Evolutionary conservation across 2,888 invertebrate species (phyloP).

Genomic region (Leptinotarsa haldemani): DNA sequence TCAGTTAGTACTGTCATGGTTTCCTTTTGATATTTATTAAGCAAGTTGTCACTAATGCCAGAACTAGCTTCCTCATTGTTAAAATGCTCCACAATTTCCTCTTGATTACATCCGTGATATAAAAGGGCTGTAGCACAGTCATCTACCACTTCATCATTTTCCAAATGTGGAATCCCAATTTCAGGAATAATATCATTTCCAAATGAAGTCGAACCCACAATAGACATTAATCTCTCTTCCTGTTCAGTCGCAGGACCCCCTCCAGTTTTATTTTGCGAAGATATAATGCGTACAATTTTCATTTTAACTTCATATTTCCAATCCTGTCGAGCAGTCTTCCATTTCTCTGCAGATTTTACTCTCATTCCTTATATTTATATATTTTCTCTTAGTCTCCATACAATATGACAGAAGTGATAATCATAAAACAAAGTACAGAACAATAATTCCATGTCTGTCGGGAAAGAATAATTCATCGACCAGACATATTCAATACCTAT

Average conservation of each 20-base stretch:
- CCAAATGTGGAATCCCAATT: too few relatives aligned
- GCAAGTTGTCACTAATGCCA: too few relatives aligned
- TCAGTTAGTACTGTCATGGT: conserved; percentile 1
- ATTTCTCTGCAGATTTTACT: conserved; percentile 30
- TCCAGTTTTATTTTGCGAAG: conserved; percentile 17
- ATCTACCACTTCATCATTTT: too few relatives aligned
- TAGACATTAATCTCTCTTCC: conserved; percentile 24
- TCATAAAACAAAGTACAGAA: too few relatives aligned
- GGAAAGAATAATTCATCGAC: too few relatives aligned
- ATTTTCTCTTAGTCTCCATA: too few relatives aligned
- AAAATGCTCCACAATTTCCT: background rate
- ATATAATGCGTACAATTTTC: conserved; percentile 26
- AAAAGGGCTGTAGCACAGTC: too few relatives aligned
- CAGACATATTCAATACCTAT: too few relatives aligned
- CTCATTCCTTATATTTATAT: background rate
- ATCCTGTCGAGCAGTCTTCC: conserved; percentile 28
- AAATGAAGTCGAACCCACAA: conserved; percentile 17
- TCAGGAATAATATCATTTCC: conserved; percentile 8
- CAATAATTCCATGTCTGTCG: too few relatives aligned
- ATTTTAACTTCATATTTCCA: conserved; percentile 35
- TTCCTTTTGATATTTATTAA: conserved; percentile 1
- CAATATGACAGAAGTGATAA: too few relatives aligned
- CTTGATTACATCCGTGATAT: too few relatives aligned
- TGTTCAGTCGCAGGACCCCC: conserved; percentile 23
- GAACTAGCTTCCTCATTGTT: background rate